Percentiles rank a stretch among this genome's conserved stretches.
phyloP scores from a whole-genome alignment of 2,113 vertebrate species.

The Pollachius pollachius region DNA sequence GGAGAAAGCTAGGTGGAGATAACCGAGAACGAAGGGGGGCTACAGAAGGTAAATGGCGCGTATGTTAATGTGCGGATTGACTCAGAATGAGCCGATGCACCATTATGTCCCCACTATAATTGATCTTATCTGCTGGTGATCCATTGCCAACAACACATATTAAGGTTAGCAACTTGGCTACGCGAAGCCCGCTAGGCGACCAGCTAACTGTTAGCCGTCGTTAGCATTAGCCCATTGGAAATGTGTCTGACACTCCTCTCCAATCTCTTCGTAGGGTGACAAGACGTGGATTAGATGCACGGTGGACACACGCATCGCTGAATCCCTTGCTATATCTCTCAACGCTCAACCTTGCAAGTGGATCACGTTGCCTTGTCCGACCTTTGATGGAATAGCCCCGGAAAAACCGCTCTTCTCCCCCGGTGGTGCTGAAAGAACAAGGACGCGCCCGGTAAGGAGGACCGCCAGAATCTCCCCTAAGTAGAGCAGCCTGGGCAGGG shows the following conservation, averaged over 20 bases:
- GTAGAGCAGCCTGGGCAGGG: slow-evolving; percentile 42
- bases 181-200: slow-evolving; percentile 54
- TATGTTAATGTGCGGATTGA: neutral
- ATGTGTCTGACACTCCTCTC: slow-evolving; percentile 62
- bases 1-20: slow-evolving; percentile 45
- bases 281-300: slow-evolving; percentile 49
- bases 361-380: slow-evolving; percentile 31
- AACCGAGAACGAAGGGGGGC: slow-evolving; percentile 33
- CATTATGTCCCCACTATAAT: neutral
- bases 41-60: slow-evolving; percentile 46
- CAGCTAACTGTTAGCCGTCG: slow-evolving; percentile 44
- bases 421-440: slow-evolving; percentile 53
- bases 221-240: slow-evolving; percentile 56
- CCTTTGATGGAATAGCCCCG: slow-evolving; percentile 50
- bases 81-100: neutral
- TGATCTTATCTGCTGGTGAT: neutral
- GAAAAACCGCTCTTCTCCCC: slow-evolving; percentile 47
- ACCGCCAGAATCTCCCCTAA: slow-evolving; percentile 53
- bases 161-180: slow-evolving; percentile 51
- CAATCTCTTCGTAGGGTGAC: slow-evolving; percentile 69
- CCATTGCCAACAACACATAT: slow-evolving; percentile 43
- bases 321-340: slow-evolving; percentile 10
- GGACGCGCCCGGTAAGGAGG: slow-evolving; percentile 63
- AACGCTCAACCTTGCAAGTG: slow-evolving; percentile 5
- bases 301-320: slow-evolving; percentile 51